A percentile compares a stretch with the other conserved stretches of the same genome.
phyloP scores from a whole-genome alignment of 23 tunicate genomes.

The Clavelina lepadiformis region DNA sequence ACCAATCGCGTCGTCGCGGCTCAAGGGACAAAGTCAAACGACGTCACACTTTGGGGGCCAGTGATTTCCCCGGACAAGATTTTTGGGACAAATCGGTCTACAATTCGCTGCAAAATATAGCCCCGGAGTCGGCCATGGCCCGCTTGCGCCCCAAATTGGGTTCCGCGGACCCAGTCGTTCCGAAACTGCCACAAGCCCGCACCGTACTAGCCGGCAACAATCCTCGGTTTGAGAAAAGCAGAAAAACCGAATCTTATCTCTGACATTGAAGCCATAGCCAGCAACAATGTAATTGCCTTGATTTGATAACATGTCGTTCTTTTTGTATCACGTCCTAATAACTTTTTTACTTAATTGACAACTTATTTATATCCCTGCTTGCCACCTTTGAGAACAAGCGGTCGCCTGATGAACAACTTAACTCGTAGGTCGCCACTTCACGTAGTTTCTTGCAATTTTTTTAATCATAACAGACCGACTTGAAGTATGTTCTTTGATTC shows the following conservation, averaged over 20 bases:
- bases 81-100: constrained; percentile 20
- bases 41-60: constrained; percentile 57
- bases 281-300: too few relatives aligned
- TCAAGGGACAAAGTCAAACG: constrained; percentile 19
- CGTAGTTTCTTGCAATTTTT: too few relatives aligned
- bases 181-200: not conserved
- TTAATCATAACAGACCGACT: too few relatives aligned
- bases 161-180: constrained; percentile 8
- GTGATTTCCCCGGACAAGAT: constrained; percentile 36
- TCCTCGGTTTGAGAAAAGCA: not conserved
- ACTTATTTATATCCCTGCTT: too few relatives aligned
- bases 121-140: not conserved
- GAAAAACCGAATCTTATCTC: not conserved
- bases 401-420: too few relatives aligned
- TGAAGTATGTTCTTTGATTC: too few relatives aligned
- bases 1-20: not conserved
- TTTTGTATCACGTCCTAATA: too few relatives aligned
- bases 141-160: constrained; percentile 18
- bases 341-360: too few relatives aligned
- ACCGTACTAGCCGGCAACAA: not conserved
- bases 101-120: constrained; percentile 41
- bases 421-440: too few relatives aligned
- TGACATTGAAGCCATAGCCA: too few relatives aligned
- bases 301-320: too few relatives aligned
- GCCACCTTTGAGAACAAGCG: too few relatives aligned